Base-by-base conservation (phyloP, 2,113 vertebrate species). In the Tragulus kanchil region DNA sequence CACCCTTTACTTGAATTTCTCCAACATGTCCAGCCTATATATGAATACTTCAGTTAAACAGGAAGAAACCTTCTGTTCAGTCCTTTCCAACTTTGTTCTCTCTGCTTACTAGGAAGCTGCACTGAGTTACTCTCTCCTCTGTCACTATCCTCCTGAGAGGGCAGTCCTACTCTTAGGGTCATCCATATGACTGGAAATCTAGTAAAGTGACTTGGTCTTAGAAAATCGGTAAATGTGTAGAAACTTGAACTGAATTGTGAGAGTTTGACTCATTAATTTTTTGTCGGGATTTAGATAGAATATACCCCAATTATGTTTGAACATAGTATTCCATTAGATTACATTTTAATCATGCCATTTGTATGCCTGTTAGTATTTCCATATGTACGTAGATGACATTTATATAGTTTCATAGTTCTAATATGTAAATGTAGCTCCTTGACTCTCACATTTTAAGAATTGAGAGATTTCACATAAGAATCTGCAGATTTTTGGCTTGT, bases 231-330 rank as follows among this genome's bases (percentile, higher is more conserved):
- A 82, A 73, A 58, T 79, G 2, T 94, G 4, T 69, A 56, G n/a
- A 79, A 36, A 89, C 36, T 89, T 54, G 23, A 93, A 58, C 12
- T 93, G n/a, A 84, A 50, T 85, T 84, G 54, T 61, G 78, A 93
- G 59, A 58, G 69, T 94, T 93, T 64, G 36, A 75, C 52, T 81
- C 42, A 79, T 58, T 95, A 89, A 50, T 2, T 52, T 71, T 88
- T 89, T 77, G 23, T 89, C 95, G 26, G n/a, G 25, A 92, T 75
- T 75, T 95, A 64, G 85, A 92, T 88, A 65, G 93, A 83, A 69
- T 91, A 85, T 8, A 77, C 26, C 8, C 6, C 69, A 75, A 93
- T 52, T 84, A 92, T 94, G 64, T 96, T 85, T 84, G 67, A 90
- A 87, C 12, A 56, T 85, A 52, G 50, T 85, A 94, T 88, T 81